phyloP scores from a whole-genome alignment of 2,113 vertebrate genomes.

The Naja naja region DNA sequence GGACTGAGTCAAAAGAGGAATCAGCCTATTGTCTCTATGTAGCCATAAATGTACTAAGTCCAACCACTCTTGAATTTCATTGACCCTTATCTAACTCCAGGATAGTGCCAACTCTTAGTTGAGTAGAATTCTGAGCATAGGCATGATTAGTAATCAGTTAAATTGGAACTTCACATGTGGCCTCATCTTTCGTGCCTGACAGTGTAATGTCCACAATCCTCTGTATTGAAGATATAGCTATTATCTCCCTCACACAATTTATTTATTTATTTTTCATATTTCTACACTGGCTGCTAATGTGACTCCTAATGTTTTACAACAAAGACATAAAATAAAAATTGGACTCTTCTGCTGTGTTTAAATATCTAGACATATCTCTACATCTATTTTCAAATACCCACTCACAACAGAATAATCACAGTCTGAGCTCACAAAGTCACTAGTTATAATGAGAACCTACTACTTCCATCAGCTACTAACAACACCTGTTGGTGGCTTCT shows the following conservation, averaged over 20 bases:
- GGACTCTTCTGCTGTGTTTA: neutral
- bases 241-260: neutral
- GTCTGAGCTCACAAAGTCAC: neutral
- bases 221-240: neutral
- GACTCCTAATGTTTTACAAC: neutral
- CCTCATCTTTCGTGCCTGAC: too few relatives aligned
- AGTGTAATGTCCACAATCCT: neutral
- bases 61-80: too few relatives aligned
- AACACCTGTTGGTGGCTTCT: neutral
- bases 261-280: too few relatives aligned
- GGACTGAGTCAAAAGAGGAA: neutral
- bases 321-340: neutral
- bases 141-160: too few relatives aligned
- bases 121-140: too few relatives aligned
- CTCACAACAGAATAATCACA: neutral
- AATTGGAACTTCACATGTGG: too few relatives aligned
- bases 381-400: neutral
- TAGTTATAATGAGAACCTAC: neutral
- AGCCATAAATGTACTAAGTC: neutral
- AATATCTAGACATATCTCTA: neutral
- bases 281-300: too few relatives aligned
- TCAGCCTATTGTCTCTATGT: neutral
- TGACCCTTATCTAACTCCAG: too few relatives aligned
- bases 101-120: too few relatives aligned
- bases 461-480: neutral